These are phyloP conservation scores for Montipora cactus DNA, from an alignment of 64 coral and sea anemone genomes.

Conservation along the genomic window DNA sequence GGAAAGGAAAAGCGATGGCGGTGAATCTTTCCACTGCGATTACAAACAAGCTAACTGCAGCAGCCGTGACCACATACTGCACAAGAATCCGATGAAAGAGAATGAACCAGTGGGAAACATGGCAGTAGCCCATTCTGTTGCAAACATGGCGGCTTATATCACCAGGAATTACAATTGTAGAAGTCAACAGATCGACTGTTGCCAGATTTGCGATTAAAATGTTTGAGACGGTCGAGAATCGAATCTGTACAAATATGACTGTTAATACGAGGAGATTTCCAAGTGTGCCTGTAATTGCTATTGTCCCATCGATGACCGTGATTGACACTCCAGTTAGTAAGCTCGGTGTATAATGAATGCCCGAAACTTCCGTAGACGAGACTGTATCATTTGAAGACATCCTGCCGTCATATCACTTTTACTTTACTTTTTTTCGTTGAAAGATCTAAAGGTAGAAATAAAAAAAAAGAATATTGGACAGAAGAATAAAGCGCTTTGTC, in stretches of 20 bases:
- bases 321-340: neutral
- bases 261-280: slow-evolving; percentile 37
- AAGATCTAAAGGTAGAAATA: neutral
- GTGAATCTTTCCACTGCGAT: slow-evolving; percentile 22
- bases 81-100: neutral
- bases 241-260: slow-evolving; percentile 29
- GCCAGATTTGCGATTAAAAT: slow-evolving; percentile 38
- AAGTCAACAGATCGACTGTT: neutral
- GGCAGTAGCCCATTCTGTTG: slow-evolving; percentile 13
- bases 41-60: neutral
- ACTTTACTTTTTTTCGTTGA: too few species aligned
- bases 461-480: neutral
- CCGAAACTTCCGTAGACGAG: neutral
- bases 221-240: slow-evolving; percentile 44
- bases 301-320: neutral
- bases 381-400: neutral
- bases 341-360: neutral
- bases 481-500: neutral
- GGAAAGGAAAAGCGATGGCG: slow-evolving; percentile 38
- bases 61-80: slow-evolving; percentile 23
- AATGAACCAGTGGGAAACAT: neutral
- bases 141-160: slow-evolving; percentile 33
- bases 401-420: neutral
- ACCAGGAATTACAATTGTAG: neutral
- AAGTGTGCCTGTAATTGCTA: slow-evolving; percentile 21